Percentiles rank a stretch among this genome's conserved stretches.
Evolutionary conservation across 2,113 vertebrate species (phyloP).

Genomic region (Actenoides hombroni): DNA sequence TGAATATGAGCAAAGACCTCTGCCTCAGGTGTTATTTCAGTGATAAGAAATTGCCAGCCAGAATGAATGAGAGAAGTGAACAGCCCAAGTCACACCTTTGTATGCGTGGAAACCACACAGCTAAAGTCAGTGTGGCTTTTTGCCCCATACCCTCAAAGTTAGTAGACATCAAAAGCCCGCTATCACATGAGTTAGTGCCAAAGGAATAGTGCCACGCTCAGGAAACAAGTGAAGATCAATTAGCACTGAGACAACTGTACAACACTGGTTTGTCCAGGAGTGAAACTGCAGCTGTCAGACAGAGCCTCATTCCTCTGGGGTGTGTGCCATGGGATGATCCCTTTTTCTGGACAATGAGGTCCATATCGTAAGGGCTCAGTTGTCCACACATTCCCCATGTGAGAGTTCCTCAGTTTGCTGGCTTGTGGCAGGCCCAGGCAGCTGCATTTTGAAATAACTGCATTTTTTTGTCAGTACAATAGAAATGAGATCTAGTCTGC

Average conservation of each 20-base stretch:
- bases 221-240: neutral
- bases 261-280: neutral
- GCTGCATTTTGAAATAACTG: neutral
- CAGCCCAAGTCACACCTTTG: neutral
- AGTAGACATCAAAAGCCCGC: neutral
- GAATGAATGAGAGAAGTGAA: neutral
- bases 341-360: neutral
- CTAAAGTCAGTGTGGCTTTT: neutral
- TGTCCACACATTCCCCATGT: fast-evolving
- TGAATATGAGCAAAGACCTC: neutral
- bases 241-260: neutral
- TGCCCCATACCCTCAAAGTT: neutral
- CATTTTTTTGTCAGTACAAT: neutral
- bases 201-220: too few species aligned
- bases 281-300: neutral
- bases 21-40: neutral
- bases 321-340: neutral
- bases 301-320: neutral
- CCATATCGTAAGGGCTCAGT: neutral
- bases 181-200: neutral
- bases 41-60: neutral
- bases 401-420: neutral
- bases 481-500: neutral
- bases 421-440: neutral
- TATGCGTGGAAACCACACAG: neutral